Percentiles rank a stretch among this genome's conserved stretches.
phyloP scores from a whole-genome alignment of 2,797 vertebrate genomes.

The Halcyon badia region DNA sequence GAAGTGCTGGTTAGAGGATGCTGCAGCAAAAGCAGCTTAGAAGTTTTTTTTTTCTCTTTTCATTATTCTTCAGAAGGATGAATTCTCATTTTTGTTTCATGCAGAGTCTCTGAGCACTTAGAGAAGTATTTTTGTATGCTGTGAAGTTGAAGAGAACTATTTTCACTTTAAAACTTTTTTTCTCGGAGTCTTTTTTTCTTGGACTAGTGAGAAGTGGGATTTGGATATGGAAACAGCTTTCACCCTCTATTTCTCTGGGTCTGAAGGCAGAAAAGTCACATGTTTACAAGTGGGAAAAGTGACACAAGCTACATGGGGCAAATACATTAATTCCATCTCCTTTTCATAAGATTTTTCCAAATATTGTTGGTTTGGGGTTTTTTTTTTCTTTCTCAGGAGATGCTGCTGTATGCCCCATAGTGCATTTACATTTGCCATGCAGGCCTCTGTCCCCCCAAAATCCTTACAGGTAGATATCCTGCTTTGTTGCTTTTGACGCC shows the following conservation, averaged over 20 bases:
- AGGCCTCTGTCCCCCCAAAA: neutral
- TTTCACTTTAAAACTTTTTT: constrained; percentile 38
- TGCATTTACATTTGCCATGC: neutral
- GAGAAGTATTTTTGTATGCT: neutral
- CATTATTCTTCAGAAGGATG: constrained; percentile 4
- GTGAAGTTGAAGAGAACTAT: neutral
- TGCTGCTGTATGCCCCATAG: fast-evolving
- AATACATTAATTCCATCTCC: neutral
- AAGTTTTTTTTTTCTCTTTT: neutral
- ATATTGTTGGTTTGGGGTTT: neutral
- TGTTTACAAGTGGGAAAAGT: constrained; percentile 38
- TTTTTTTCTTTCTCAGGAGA: neutral
- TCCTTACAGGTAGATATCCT: neutral
- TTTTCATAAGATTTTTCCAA: neutral
- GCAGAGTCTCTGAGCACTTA: neutral
- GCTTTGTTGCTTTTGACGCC: neutral
- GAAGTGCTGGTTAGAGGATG: neutral
- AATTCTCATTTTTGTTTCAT: constrained; percentile 9
- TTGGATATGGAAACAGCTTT: neutral
- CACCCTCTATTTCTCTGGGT: neutral
- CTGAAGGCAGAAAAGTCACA: constrained; percentile 25
- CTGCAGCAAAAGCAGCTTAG: constrained; percentile 31
- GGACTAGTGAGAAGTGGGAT: neutral
- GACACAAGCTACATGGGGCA: neutral
- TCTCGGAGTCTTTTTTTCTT: constrained; percentile 2